A percentile compares a stretch with the other conserved stretches of the same genome.
phyloP scores from a whole-genome alignment of 1,140 invertebrate species.

The Steinernema feltiae region DNA sequence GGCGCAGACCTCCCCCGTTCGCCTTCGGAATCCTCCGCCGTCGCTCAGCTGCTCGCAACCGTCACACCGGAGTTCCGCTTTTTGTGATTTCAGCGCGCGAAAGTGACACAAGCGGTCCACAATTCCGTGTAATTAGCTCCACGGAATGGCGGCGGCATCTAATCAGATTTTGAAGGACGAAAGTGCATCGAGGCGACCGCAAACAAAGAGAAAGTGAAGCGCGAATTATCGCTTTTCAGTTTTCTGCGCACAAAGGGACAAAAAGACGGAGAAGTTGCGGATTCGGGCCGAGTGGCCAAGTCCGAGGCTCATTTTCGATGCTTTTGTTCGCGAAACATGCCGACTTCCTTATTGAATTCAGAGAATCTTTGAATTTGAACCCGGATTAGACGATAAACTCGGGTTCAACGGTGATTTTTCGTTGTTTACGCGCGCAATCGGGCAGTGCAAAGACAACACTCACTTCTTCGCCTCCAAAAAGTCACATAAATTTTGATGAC shows the following conservation, averaged over 20 bases:
- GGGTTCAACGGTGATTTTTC: not conserved
- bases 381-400: no score
- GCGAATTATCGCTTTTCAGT: not conserved
- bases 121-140: no score
- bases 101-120: not conserved
- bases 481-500: conserved; percentile 8
- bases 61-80: not conserved
- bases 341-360: not conserved
- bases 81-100: no score
- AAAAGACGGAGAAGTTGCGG: not conserved
- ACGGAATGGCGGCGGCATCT: no score
- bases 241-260: not conserved
- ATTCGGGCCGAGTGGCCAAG: not conserved
- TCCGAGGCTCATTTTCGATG: not conserved
- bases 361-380: no score
- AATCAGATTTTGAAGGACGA: not conserved
- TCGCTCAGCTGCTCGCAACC: not conserved
- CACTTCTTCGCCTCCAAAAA: not conserved
- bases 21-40: not conserved
- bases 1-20: not conserved
- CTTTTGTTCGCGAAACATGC: not conserved
- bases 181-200: not conserved
- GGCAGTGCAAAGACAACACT: not conserved
- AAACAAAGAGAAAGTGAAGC: not conserved
- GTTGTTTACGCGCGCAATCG: not conserved